phyloP scores from a whole-genome alignment of 2,888 invertebrate species.

The Escarpia spicata region DNA sequence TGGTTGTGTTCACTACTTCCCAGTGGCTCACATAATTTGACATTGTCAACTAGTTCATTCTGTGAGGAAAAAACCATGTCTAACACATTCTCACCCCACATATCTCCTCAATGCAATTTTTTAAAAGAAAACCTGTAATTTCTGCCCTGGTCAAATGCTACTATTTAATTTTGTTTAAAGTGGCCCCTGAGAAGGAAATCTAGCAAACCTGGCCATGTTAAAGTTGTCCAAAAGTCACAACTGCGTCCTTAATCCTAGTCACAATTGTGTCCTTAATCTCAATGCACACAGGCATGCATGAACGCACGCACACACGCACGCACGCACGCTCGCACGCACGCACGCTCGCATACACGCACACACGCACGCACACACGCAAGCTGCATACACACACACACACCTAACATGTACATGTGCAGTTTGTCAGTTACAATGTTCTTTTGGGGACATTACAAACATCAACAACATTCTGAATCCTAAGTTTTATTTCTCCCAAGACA shows the following conservation, averaged over 20 bases:
- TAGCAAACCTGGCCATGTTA: no score
- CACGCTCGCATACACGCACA: not conserved
- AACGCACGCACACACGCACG: not conserved
- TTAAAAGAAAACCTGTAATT: no score
- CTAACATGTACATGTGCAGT: not conserved
- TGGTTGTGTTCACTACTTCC: no score
- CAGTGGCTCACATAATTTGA: no score
- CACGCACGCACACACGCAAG: not conserved
- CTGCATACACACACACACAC: not conserved
- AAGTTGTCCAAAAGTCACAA: not conserved
- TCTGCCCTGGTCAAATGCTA: no score
- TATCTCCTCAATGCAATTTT: no score
- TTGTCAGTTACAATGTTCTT: no score
- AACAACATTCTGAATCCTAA: not conserved
- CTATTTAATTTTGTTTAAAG: no score
- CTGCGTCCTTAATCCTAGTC: not conserved
- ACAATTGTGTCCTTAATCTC: not conserved
- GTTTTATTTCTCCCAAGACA: not conserved
- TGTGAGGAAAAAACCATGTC: no score
- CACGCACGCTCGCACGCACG: not conserved
- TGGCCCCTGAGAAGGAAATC: no score
- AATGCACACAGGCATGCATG: not conserved
- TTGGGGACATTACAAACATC: not conserved
- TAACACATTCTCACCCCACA: no score
- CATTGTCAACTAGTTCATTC: no score